phyloP scores from a whole-genome alignment of 1,140 invertebrate species.

The Dendrolimus kikuchii region DNA sequence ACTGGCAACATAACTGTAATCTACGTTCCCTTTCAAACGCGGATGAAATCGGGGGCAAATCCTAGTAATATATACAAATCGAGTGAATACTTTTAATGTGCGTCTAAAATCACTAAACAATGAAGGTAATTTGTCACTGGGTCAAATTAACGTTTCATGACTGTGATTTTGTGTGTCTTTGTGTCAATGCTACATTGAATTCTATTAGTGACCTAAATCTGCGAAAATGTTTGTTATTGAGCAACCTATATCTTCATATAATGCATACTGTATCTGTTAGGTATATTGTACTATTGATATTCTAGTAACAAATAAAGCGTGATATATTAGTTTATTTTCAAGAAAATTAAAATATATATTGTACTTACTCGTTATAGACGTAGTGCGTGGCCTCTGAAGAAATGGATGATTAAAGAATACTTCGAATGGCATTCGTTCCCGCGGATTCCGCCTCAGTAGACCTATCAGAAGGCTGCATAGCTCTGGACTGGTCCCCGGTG shows the following conservation, averaged over 20 bases:
- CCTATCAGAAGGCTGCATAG: constrained; percentile 90
- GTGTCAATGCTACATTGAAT: constrained; percentile 9
- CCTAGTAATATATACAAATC: no score
- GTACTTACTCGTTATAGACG: constrained; percentile 53
- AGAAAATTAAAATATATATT: neutral
- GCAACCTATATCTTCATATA: no score
- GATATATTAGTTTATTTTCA: no score
- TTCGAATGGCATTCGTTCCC: constrained; percentile 96
- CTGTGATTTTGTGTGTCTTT: constrained; percentile 7
- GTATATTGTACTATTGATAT: no score
- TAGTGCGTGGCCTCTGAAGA: constrained; percentile 78
- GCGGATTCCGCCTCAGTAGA: constrained; percentile 92
- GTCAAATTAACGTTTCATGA: constrained; percentile 22
- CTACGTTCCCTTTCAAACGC: no score
- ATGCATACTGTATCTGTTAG: no score
- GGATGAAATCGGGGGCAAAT: no score
- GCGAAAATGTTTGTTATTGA: no score
- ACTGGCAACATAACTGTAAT: no score
- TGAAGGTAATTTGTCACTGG: constrained; percentile 27
- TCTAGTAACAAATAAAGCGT: no score
- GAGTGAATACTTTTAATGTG: no score
- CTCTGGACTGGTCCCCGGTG: constrained; percentile 91
- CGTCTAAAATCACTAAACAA: constrained; percentile 15
- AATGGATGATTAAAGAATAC: constrained; percentile 95
- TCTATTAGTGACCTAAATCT: constrained; percentile 4